These are phyloP conservation scores for Drosophila parvula DNA, from an alignment of 1,140 invertebrate species.

Conservation along the genomic window DNA sequence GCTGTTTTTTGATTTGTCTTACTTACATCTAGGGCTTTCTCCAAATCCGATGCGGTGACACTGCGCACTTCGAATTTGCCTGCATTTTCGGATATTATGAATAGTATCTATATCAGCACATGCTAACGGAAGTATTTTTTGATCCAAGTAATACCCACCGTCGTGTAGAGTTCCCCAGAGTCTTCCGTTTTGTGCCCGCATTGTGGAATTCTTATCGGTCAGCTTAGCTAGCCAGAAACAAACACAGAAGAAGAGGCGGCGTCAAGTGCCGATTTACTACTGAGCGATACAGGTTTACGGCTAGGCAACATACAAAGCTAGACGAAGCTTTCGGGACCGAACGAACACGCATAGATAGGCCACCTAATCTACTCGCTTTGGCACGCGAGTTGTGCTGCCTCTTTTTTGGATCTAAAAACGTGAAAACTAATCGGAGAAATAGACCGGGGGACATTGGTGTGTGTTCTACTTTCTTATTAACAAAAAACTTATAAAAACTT, in stretches of 20 bases:
- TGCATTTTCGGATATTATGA: constrained; percentile 9
- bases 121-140: neutral
- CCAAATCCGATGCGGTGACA: constrained; percentile 59
- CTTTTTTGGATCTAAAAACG: neutral
- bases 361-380: constrained; percentile 20
- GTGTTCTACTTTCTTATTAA: neutral
- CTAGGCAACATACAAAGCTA: constrained; percentile 23
- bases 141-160: constrained; percentile 33
- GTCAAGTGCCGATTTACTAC: constrained; percentile 24
- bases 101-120: neutral
- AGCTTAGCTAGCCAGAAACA: constrained; percentile 15
- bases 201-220: constrained; percentile 50
- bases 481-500: neutral
- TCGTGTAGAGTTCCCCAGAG: constrained; percentile 63
- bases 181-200: constrained; percentile 56
- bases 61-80: constrained; percentile 66
- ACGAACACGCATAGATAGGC: neutral
- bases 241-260: neutral
- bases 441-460: neutral
- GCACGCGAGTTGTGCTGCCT: constrained; percentile 11
- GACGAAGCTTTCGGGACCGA: constrained; percentile 20
- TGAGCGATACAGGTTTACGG: constrained; percentile 42
- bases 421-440: neutral
- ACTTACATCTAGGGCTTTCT: constrained; percentile 77
- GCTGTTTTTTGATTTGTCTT: neutral